These are phyloP conservation scores for Crepidodera aurea DNA, from an alignment of 2,888 invertebrate species.

Conservation along the genomic window DNA sequence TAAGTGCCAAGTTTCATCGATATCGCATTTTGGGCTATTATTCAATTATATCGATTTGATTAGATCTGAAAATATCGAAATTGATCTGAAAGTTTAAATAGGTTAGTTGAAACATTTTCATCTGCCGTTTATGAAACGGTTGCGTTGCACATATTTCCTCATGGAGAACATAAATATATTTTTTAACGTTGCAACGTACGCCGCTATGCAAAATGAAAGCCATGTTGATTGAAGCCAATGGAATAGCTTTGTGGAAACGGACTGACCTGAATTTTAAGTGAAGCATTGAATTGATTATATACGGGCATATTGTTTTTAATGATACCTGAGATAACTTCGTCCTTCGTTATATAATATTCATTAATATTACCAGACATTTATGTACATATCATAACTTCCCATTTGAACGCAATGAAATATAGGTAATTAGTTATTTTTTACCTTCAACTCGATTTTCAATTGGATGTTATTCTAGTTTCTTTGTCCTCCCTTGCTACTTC, in stretches of 20 bases:
- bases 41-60: too few species aligned
- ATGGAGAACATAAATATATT: conserved; percentile 1
- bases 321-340: conserved; percentile 23
- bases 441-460: conserved; percentile 16
- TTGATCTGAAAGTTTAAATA: too few species aligned
- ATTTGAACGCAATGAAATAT: conserved; percentile 15
- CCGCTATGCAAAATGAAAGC: conserved; percentile 22
- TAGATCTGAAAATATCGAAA: too few species aligned
- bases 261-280: conserved; percentile 24
- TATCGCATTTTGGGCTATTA: too few species aligned
- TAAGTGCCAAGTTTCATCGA: too few species aligned
- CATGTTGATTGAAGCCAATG: conserved; percentile 5
- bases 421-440: conserved; percentile 18
- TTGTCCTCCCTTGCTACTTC: conserved; percentile 7
- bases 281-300: conserved; percentile 20
- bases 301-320: conserved; percentile 27
- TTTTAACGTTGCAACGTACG: conserved; percentile 5
- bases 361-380: conserved; percentile 13
- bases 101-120: too few species aligned
- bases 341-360: conserved; percentile 28
- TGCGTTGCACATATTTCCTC: background rate
- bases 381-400: conserved; percentile 11
- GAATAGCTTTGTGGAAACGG: conserved; percentile 22
- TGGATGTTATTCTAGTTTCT: conserved; percentile 7
- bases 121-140: background rate